A percentile compares a stretch with the other conserved stretches of the same genome.
Evolutionary conservation across 2,888 invertebrate genomes (phyloP).

Genomic region (Cheiracanthium punctorium): DNA sequence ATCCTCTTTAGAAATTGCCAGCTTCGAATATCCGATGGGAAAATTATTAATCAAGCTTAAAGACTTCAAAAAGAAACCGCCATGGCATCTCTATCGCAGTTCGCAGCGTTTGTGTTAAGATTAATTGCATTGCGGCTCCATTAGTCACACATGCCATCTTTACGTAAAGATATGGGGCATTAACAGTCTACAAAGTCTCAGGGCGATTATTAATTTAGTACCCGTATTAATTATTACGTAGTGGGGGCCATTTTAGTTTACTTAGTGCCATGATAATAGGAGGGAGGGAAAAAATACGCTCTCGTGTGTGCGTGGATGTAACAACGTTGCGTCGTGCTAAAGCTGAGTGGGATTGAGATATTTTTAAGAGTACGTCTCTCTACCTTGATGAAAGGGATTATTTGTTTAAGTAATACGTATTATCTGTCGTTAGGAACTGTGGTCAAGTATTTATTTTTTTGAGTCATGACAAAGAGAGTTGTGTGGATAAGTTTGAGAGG

Average conservation of each 20-base stretch:
- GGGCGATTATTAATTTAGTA: constrained; percentile 65
- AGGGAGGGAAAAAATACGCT: constrained; percentile 11
- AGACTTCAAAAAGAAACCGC: constrained; percentile 62
- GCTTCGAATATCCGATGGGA: constrained; percentile 51
- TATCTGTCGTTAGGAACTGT: neutral
- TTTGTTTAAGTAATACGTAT: constrained; percentile 3
- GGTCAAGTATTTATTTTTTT: neutral
- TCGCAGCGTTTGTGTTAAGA: constrained; percentile 48
- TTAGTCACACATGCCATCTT: constrained; percentile 65
- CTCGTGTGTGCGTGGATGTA: too few species aligned
- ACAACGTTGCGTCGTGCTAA: neutral
- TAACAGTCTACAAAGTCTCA: constrained; percentile 60
- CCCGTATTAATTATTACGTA: constrained; percentile 61
- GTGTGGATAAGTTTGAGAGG: neutral
- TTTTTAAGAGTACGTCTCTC: neutral
- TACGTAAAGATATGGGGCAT: constrained; percentile 67
- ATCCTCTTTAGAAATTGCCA: neutral
- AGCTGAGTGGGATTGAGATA: neutral
- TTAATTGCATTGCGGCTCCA: constrained; percentile 65
- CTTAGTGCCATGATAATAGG: constrained; percentile 32
- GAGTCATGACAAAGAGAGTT: neutral
- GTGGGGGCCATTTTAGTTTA: constrained; percentile 27
- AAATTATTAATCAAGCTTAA: constrained; percentile 68
- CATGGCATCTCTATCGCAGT: constrained; percentile 49
- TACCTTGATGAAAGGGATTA: neutral